These are phyloP conservation scores for Pseudochromis fuscus DNA, from an alignment of 2,797 vertebrate species.

Conservation along the genomic window DNA sequence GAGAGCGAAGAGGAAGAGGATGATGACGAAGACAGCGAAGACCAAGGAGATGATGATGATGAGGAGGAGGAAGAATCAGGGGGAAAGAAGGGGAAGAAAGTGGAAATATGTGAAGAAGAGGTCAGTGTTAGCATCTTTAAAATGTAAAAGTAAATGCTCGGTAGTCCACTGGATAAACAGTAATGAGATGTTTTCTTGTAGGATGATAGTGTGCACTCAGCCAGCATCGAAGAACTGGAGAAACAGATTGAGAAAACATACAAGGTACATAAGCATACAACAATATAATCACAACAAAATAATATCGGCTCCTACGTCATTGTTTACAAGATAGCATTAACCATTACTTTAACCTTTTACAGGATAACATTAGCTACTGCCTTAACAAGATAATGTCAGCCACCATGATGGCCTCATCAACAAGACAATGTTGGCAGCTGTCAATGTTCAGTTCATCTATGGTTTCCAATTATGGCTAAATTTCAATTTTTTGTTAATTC, in stretches of 20 bases:
- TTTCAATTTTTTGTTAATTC: no score
- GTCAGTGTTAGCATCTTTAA: constrained; percentile 73
- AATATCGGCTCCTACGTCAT: no score
- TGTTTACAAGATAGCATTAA: no score
- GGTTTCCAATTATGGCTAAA: no score
- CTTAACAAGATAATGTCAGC: no score
- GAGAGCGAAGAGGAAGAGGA: constrained; percentile 94
- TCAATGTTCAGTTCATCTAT: no score
- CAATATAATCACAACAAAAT: no score
- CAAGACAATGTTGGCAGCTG: no score
- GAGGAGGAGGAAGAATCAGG: constrained; percentile 92
- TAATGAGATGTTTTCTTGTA: constrained; percentile 69
- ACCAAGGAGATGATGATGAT: constrained; percentile 90
- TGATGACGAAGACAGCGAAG: constrained; percentile 92
- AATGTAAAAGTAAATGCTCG: constrained; percentile 41
- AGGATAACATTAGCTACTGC: no score
- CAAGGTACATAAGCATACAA: constrained; percentile 90
- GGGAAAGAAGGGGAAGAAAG: constrained; percentile 90
- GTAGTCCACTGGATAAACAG: constrained; percentile 19
- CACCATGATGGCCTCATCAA: no score
- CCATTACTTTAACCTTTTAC: no score
- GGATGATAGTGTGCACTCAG: constrained; percentile 91
- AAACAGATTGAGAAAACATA: constrained; percentile 94
- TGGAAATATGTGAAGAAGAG: constrained; percentile 92
- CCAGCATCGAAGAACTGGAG: constrained; percentile 93